A percentile compares a stretch with the other conserved stretches of the same genome.
Conservation (phyloP, 2,113 vertebrate species). For the Triplophysa rosa region DNA sequence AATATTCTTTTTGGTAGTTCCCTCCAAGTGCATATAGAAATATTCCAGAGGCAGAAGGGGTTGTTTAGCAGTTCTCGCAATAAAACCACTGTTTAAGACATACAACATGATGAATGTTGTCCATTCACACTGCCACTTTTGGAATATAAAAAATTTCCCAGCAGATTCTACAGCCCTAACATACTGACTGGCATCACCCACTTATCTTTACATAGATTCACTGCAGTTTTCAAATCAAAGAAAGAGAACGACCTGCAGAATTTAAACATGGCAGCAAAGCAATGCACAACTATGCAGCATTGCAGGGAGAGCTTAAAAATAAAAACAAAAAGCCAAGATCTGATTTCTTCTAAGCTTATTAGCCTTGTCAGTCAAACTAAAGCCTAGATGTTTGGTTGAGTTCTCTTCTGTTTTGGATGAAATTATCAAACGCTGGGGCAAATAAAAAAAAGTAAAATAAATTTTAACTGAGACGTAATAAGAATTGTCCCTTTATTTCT, state of each 20-base stretch:
- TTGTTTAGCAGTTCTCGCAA: slow-evolving; percentile 18
- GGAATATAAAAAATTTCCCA: slow-evolving; percentile 33
- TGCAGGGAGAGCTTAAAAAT: slow-evolving; percentile 24
- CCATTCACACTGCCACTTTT: not conserved
- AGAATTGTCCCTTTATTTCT: slow-evolving; percentile 22
- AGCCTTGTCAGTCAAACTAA: slow-evolving; percentile 38
- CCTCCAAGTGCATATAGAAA: slow-evolving; percentile 51
- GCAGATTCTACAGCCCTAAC: slow-evolving; percentile 34
- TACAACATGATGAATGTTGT: slow-evolving; percentile 13
- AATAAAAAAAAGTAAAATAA: not conserved
- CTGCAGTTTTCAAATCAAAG: slow-evolving; percentile 10
- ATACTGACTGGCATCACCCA: slow-evolving; percentile 1
- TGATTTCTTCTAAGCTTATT: slow-evolving; percentile 23
- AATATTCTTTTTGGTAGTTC: slow-evolving; percentile 32
- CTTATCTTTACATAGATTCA: slow-evolving; percentile 6
- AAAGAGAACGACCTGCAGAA: slow-evolving; percentile 25
- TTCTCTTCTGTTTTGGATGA: slow-evolving; percentile 35
- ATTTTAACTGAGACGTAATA: not conserved
- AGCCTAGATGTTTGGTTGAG: slow-evolving; percentile 45
- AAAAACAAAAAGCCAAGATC: not conserved
- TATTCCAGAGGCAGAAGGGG: slow-evolving; percentile 36
- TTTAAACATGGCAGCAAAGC: slow-evolving; percentile 36
- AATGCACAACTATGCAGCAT: slow-evolving; percentile 16
- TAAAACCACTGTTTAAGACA: slow-evolving; percentile 40
- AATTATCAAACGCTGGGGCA: slow-evolving; percentile 21